These are phyloP conservation scores for Ectemnius cavifrons DNA, from an alignment of 2,888 invertebrate genomes.

Conservation along the genomic window DNA sequence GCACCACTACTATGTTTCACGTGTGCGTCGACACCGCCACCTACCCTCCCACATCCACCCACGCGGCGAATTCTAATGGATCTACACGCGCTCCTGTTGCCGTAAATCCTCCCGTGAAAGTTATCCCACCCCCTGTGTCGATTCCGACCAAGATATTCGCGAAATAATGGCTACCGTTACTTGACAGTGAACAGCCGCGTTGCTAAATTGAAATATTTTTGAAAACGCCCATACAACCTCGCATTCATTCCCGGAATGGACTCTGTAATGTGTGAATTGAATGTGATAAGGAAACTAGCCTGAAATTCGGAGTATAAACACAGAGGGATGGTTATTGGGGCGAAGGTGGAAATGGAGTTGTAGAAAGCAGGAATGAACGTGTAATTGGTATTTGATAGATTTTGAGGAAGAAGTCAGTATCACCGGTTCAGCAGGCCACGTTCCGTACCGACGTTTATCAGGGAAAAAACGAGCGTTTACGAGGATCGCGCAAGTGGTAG, in stretches of 20 bases:
- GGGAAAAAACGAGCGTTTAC: slow-evolving; percentile 17
- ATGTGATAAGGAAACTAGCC: too few relatives aligned
- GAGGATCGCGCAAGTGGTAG: slow-evolving; percentile 8
- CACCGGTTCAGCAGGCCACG: not conserved
- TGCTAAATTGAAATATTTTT: not conserved
- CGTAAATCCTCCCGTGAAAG: slow-evolving; percentile 48
- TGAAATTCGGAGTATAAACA: too few relatives aligned
- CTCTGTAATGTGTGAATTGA: too few relatives aligned
- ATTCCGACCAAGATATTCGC: slow-evolving; percentile 42
- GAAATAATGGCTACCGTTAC: slow-evolving; percentile 43
- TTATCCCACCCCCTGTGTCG: slow-evolving; percentile 25
- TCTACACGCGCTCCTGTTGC: slow-evolving; percentile 45
- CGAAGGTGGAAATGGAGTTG: not conserved
- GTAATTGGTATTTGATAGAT: not conserved
- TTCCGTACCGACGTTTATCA: not conserved
- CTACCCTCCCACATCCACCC: not conserved
- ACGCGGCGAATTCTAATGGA: slow-evolving; percentile 62
- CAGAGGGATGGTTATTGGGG: too few relatives aligned
- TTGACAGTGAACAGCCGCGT: slow-evolving; percentile 48
- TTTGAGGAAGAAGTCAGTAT: not conserved
- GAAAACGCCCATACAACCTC: not conserved
- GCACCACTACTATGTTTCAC: not conserved
- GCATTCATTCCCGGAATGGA: not conserved
- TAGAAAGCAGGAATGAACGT: not conserved
- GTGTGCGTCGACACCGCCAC: not conserved